Evolutionary conservation across 2,797 vertebrate species (phyloP).

Genomic region (Pteronotus mesoamericanus): DNA sequence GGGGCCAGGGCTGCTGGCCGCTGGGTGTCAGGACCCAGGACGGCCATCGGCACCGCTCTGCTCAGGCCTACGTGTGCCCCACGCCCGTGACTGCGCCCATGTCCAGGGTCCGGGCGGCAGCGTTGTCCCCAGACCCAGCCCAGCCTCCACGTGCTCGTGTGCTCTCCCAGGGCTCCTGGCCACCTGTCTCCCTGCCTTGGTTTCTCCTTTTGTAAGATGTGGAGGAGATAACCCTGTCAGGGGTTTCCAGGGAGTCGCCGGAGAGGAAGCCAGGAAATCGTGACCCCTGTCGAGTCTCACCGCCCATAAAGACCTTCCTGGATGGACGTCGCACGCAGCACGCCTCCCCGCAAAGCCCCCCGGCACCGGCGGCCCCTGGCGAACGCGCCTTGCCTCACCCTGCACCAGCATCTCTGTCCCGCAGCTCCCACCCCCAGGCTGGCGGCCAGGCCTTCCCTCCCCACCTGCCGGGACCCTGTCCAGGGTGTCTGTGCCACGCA

Average conservation of each 20-base stretch:
- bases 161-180: neutral
- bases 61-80: neutral
- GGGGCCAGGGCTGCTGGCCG: neutral
- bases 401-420: no score
- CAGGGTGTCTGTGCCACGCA: no score
- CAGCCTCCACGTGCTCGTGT: accelerated
- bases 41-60: accelerated
- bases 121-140: accelerated
- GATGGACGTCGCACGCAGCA: accelerated
- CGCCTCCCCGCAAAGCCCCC: accelerated
- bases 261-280: neutral
- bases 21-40: no score
- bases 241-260: accelerated
- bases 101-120: no score
- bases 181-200: neutral
- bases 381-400: accelerated
- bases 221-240: accelerated
- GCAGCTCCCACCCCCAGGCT: no score
- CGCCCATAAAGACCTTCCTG: accelerated
- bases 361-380: no score
- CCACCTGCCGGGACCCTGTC: neutral
- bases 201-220: neutral
- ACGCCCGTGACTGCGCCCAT: accelerated
- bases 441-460: neutral
- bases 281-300: accelerated